These are phyloP conservation scores for Aphidoletes aphidimyza DNA, from an alignment of 2,888 invertebrate species.

Conservation along the genomic window DNA sequence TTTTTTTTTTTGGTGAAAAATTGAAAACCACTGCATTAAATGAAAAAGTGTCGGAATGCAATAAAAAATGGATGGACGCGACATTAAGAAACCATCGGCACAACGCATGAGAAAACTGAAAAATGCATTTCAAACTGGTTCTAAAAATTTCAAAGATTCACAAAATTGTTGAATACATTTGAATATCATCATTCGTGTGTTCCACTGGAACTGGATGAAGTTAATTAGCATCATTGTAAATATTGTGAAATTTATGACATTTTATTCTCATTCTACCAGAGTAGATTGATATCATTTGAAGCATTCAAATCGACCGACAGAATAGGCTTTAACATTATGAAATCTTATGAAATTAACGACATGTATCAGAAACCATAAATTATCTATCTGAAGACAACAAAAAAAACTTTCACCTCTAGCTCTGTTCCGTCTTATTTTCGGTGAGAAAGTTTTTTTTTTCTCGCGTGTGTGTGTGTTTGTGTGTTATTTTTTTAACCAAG, in stretches of 20 bases:
- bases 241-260: not conserved
- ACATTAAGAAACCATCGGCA: not conserved
- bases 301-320: no score
- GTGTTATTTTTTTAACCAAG: not conserved
- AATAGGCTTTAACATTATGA: not conserved
- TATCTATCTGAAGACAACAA: not conserved
- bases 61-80: not conserved
- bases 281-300: no score
- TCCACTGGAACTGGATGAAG: not conserved
- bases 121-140: slow-evolving; percentile 42
- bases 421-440: not conserved
- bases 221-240: not conserved
- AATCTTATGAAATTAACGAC: slow-evolving; percentile 30
- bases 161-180: not conserved
- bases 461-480: no score
- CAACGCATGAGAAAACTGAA: not conserved
- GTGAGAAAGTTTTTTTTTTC: not conserved
- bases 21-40: not conserved
- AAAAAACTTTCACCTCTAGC: slow-evolving; percentile 35
- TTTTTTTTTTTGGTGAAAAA: not conserved
- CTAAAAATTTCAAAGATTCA: not conserved
- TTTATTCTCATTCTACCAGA: not conserved
- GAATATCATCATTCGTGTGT: not conserved
- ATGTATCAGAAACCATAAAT: not conserved
- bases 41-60: not conserved